Evolutionary conservation across 2,113 vertebrate genomes (phyloP).

Genomic region (Acanthochromis polyacanthus): DNA sequence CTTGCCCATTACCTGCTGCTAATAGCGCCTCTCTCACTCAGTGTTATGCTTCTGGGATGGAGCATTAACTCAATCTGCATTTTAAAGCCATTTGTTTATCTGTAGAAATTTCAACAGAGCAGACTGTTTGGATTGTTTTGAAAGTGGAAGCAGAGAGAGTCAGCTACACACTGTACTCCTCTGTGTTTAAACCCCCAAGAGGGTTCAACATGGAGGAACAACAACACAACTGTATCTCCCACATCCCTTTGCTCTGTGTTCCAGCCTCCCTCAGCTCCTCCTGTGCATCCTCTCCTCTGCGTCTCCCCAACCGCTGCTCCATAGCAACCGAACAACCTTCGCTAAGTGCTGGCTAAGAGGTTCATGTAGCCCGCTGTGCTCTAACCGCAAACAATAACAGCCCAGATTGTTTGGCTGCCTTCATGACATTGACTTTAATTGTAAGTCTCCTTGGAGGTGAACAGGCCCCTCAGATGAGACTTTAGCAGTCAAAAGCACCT

Average conservation of each 20-base stretch:
- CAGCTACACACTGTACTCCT: slow-evolving; percentile 32
- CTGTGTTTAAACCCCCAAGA: slow-evolving; percentile 29
- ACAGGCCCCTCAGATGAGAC: slow-evolving; percentile 18
- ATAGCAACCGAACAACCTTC: slow-evolving; percentile 74
- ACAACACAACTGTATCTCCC: slow-evolving; percentile 28
- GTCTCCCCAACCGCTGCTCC: slow-evolving; percentile 51
- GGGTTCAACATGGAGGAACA: slow-evolving; percentile 32
- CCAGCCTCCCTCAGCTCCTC: slow-evolving; percentile 36
- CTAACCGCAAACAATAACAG: slow-evolving; percentile 67
- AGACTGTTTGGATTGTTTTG: slow-evolving; percentile 12
- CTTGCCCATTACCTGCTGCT: neutral
- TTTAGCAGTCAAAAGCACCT: slow-evolving; percentile 45
- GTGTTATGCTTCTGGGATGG: neutral
- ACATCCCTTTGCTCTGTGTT: slow-evolving; percentile 5
- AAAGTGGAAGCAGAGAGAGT: slow-evolving; percentile 6
- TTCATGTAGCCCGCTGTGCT: slow-evolving; percentile 54
- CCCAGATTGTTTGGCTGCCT: slow-evolving; percentile 52
- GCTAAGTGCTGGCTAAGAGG: slow-evolving; percentile 68
- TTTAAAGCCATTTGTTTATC: neutral
- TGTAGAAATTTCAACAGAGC: neutral
- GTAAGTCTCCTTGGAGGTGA: slow-evolving; percentile 46
- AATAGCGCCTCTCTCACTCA: neutral
- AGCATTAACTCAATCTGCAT: neutral
- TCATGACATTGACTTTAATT: slow-evolving; percentile 71
- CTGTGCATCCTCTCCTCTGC: slow-evolving; percentile 40